Evolutionary conservation across 2,888 invertebrate species (phyloP).

Genomic region (Pollenia amentaria): DNA sequence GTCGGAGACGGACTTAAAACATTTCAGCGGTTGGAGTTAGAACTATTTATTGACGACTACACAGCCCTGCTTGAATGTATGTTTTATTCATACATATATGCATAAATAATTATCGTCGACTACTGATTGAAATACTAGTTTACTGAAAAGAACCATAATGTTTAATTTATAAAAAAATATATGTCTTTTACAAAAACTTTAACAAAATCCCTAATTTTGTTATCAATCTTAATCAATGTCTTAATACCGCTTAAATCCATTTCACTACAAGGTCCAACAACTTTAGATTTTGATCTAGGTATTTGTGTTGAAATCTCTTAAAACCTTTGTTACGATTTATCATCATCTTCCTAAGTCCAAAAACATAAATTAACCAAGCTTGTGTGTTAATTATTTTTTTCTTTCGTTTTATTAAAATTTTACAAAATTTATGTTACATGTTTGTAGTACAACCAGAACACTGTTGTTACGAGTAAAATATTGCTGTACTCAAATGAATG

Average conservation of each 20-base stretch:
- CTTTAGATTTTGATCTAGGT: slow-evolving; percentile 13
- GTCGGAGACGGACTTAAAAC: too few relatives aligned
- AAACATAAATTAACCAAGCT: slow-evolving; percentile 35
- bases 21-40: too few relatives aligned
- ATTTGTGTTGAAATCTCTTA: slow-evolving; percentile 12
- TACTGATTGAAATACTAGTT: too few relatives aligned
- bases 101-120: too few relatives aligned
- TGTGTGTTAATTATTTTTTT: neutral
- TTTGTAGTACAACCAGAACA: slow-evolving; percentile 46
- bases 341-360: slow-evolving; percentile 25
- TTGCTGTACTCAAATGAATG: slow-evolving; percentile 36
- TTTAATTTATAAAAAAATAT: too few relatives aligned
- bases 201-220: too few relatives aligned
- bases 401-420: neutral
- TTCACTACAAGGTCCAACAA: neutral
- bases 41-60: too few relatives aligned
- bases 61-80: too few relatives aligned
- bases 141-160: too few relatives aligned
- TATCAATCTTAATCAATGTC: neutral
- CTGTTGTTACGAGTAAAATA: slow-evolving; percentile 45
- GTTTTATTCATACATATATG: too few relatives aligned
- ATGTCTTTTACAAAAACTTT: too few relatives aligned
- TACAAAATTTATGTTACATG: slow-evolving; percentile 50
- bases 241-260: neutral
- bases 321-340: neutral